Conservation (phyloP, 1,140 invertebrate species). For the Rhopalosiphum maidis region DNA sequence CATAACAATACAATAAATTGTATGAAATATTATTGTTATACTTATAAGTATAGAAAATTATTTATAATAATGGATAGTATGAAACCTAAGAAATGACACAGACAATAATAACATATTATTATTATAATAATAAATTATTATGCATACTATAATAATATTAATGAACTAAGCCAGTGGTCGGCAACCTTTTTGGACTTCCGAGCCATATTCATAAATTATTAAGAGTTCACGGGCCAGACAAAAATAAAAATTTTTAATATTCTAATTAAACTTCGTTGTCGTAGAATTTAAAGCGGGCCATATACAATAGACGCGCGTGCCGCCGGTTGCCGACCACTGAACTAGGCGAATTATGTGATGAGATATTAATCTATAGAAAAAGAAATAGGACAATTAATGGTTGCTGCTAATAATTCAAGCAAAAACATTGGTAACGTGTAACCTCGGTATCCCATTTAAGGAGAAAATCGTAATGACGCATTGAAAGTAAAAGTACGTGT, state of each 20-base stretch:
- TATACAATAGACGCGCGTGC: no score
- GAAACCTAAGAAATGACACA: neutral
- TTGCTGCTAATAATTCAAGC: neutral
- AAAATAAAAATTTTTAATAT: no score
- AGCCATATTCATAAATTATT: no score
- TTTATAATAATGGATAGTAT: neutral
- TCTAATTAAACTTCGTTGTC: no score
- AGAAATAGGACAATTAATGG: neutral
- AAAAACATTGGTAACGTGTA: neutral
- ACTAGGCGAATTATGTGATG: neutral
- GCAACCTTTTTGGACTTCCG: no score
- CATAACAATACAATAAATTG: neutral
- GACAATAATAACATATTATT: neutral
- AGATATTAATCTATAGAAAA: neutral
- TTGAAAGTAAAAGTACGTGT: constrained; percentile 1
- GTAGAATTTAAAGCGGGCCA: no score
- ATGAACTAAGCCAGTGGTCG: no score
- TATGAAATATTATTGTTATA: no score
- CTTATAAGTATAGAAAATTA: neutral
- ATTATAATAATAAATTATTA: neutral
- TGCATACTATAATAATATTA: neutral
- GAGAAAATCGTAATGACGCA: neutral
- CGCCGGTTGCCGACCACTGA: no score
- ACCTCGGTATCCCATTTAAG: constrained; percentile 28
- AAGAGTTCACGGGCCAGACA: no score